phyloP scores from a whole-genome alignment of 1,140 invertebrate species.

The Polyergus mexicanus region DNA sequence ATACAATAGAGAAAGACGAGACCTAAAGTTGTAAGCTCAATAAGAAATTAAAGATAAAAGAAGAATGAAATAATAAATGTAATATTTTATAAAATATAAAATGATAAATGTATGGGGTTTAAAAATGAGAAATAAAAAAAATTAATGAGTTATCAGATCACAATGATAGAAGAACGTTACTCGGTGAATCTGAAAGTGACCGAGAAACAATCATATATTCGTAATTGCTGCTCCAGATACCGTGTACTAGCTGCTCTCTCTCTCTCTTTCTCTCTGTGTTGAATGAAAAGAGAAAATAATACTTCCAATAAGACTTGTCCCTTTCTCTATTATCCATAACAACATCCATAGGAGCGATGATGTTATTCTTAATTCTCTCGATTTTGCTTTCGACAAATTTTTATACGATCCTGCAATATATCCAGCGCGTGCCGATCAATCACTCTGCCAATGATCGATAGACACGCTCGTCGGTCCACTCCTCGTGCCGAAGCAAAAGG shows the following conservation, averaged over 20 bases:
- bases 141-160: neutral
- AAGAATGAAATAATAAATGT: neutral
- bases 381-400: slow-evolving; percentile 55
- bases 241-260: neutral
- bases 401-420: slow-evolving; percentile 21
- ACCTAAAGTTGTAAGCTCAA: neutral
- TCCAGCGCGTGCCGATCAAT: slow-evolving; percentile 26
- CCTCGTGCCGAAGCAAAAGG: slow-evolving; percentile 7
- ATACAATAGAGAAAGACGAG: neutral
- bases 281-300: slow-evolving; percentile 29
- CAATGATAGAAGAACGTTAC: too few relatives aligned
- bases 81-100: neutral
- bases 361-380: neutral
- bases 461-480: slow-evolving; percentile 8
- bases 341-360: neutral
- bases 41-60: neutral
- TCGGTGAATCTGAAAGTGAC: slow-evolving; percentile 26
- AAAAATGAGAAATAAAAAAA: neutral
- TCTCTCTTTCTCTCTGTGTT: neutral
- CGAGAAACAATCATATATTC: slow-evolving; percentile 34
- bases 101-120: neutral
- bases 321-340: slow-evolving; percentile 15
- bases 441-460: slow-evolving; percentile 48
- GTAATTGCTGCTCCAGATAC: neutral
- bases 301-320: slow-evolving; percentile 21